These are phyloP conservation scores for Microtus montanus DNA, from an alignment of 2,113 vertebrate genomes.

Conservation along the genomic window DNA sequence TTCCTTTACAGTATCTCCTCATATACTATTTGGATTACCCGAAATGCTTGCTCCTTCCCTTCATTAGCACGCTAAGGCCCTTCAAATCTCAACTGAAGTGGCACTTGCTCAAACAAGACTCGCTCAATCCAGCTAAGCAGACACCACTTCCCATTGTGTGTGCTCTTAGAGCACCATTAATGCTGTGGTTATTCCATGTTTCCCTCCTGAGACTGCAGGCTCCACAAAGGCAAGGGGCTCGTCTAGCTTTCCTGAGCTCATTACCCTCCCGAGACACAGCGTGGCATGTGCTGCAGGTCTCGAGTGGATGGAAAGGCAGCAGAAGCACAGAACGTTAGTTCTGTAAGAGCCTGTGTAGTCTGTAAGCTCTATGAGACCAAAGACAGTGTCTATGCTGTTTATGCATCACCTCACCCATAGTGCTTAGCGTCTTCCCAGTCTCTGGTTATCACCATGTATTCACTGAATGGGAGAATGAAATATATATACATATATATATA, in stretches of 20 bases:
- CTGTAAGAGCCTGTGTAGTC: background rate
- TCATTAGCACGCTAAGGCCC: no score
- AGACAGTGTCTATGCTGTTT: background rate
- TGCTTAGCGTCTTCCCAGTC: background rate
- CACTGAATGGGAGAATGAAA: background rate
- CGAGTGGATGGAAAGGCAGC: background rate
- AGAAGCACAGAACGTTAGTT: constrained; percentile 16
- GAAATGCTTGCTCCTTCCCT: no score
- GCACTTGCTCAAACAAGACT: no score
- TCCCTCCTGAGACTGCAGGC: background rate
- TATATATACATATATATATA: no score
- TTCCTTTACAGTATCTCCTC: background rate
- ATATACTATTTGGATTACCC: background rate
- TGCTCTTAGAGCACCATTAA: no score
- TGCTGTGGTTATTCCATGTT: no score
- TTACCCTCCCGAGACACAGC: background rate
- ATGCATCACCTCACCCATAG: background rate
- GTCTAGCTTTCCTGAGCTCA: background rate
- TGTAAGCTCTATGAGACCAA: background rate
- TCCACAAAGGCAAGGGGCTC: background rate
- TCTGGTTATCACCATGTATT: background rate
- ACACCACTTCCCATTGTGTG: no score
- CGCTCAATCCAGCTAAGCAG: no score
- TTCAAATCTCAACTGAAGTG: no score
- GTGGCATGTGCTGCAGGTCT: background rate